These are phyloP conservation scores for Cephus sareptanus DNA, from an alignment of 2,888 invertebrate genomes.

Conservation along the genomic window DNA sequence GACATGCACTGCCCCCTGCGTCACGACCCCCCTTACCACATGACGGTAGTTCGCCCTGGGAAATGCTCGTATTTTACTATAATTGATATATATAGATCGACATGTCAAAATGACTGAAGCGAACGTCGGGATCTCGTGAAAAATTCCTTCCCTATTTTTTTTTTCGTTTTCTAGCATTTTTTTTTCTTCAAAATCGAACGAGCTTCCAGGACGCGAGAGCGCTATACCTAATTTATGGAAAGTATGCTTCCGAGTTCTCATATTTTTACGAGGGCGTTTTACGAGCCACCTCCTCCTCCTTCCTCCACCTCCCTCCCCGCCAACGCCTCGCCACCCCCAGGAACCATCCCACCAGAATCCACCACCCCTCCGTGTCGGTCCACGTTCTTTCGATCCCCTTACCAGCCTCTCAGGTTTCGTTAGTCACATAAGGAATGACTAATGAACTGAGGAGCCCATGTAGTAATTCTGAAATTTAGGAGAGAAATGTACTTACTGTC, in stretches of 20 bases:
- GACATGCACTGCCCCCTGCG: conserved; percentile 42
- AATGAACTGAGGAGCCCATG: not conserved
- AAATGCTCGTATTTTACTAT: conserved; percentile 13
- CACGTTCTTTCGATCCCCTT: conserved; percentile 17
- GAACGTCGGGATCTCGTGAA: not conserved
- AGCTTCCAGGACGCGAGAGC: not conserved
- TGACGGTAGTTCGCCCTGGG: not conserved
- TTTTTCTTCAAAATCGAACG: not conserved
- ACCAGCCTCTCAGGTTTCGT: not conserved
- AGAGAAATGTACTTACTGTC: not conserved
- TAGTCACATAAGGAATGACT: not conserved
- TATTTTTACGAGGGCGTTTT: conserved; percentile 1
- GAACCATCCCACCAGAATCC: not conserved
- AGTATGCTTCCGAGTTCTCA: not conserved
- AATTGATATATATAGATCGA: conserved; percentile 43
- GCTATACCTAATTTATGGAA: conserved; percentile 5
- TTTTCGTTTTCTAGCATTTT: conserved; percentile 18
- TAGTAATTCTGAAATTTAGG: not conserved
- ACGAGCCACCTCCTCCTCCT: not conserved
- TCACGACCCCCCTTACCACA: not conserved
- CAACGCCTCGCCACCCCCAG: not conserved
- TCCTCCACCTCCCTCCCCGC: not conserved
- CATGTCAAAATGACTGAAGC: conserved; percentile 17
- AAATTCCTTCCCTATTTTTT: too few species aligned
- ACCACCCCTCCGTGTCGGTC: conserved; percentile 9